These are phyloP conservation scores for Amblyraja radiata DNA, from an alignment of 2,797 vertebrate genomes.

Conservation along the genomic window DNA sequence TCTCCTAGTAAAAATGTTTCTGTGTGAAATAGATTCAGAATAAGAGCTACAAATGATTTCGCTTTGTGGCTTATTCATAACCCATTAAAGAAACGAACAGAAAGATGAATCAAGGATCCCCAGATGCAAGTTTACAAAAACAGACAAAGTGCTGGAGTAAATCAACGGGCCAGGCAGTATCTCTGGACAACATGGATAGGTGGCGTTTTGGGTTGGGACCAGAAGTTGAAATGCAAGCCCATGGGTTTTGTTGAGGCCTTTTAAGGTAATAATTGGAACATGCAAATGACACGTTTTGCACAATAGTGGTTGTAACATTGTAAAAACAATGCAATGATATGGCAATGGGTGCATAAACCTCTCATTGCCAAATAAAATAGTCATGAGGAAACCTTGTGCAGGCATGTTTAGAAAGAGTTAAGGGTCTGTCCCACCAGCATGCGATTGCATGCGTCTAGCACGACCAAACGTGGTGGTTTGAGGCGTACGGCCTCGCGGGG, in stretches of 20 bases:
- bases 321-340: not conserved
- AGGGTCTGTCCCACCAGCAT: too few relatives aligned
- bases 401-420: not conserved
- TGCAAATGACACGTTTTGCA: not conserved
- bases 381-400: not conserved
- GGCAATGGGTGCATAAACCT: not conserved
- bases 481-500: too few relatives aligned
- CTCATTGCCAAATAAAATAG: not conserved
- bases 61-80: not conserved
- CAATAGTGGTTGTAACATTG: not conserved
- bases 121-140: too few relatives aligned
- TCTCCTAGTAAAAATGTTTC: too few relatives aligned
- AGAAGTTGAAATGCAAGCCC: not conserved
- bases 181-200: too few relatives aligned
- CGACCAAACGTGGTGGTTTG: too few relatives aligned
- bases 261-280: not conserved
- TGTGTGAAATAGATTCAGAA: not conserved
- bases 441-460: too few relatives aligned
- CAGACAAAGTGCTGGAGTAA: too few relatives aligned
- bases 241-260: not conserved
- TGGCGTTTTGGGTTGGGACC: too few relatives aligned
- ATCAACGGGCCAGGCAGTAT: too few relatives aligned
- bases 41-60: not conserved
- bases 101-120: too few relatives aligned
- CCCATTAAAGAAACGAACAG: not conserved